These are phyloP conservation scores for Formica selysi DNA, from an alignment of 1,140 invertebrate species.

Conservation along the genomic window DNA sequence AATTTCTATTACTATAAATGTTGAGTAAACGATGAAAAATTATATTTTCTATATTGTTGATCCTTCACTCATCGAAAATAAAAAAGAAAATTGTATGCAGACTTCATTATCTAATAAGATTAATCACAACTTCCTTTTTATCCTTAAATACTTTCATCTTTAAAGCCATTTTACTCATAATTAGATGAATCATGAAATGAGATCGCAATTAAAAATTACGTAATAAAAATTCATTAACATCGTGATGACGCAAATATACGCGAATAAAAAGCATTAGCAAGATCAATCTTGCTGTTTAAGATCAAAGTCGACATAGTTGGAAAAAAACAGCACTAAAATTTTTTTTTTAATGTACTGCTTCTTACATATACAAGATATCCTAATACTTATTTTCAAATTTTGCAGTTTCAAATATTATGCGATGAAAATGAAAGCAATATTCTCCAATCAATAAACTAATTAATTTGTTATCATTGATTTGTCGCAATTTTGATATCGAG, in stretches of 20 bases:
- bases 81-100: not conserved
- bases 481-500: not conserved
- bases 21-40: not conserved
- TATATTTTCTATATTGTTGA: not conserved
- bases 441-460: not conserved
- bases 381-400: not conserved
- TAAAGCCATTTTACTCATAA: not conserved
- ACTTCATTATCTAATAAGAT: not conserved
- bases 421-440: not conserved
- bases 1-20: not conserved
- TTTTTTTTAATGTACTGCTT: not conserved
- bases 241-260: not conserved
- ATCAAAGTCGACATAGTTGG: not conserved
- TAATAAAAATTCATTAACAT: constrained; percentile 33
- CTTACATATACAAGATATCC: not conserved
- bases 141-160: not conserved
- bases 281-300: not conserved
- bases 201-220: not conserved
- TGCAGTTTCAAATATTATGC: not conserved
- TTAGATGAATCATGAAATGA: constrained; percentile 7
- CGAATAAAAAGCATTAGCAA: not conserved
- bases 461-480: not conserved
- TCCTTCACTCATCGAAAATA: not conserved
- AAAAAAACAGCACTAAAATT: not conserved
- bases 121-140: not conserved